Evolutionary conservation across 1,140 invertebrate species (phyloP), one percentile per base, ranked within the genome.

Genomic region (Planococcus citri): DNA sequence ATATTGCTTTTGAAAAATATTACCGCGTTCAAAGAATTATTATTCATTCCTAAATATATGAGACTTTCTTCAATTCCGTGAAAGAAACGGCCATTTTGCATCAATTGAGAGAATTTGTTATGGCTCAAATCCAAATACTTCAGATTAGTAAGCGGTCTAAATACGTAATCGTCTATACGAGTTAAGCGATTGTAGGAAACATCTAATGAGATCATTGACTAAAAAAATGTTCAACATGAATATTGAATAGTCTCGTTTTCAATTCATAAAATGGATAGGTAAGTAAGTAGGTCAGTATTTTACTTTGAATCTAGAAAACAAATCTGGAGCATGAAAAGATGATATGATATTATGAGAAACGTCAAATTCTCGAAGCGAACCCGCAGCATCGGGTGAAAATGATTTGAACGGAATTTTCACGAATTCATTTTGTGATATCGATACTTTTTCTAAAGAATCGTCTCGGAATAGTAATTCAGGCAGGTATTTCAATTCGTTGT

Each of bases 331-430:
- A 29, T 88, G 86, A 58, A 94, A 82, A 0, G 87, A 84, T 0
- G 88, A 86, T 60, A 95, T 86, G 10, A 83, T 83, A 75, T 95
- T 95, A 74, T 86, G 84, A n/a, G 89, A 89, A 37, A 94, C 77
- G 76, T 93, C 88, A 27, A 94, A 76, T 73, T 88, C 85, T 1
- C 86, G 85, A 0, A 95, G 76, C 27, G 87, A 88, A 17, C 83
- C 78, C 1, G 87, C 87, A 8, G 88, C 83, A 58, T 83, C 79
- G n/a, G 82, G 78, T 0, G 87, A 84, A 72, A 92, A 78, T 22
- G 84, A 83, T 68, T 85, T 86, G 4, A 87, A 83, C 0, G 91
- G 91, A 71, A 94, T 81, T 74, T 88, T 85, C 72, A 84, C 85
- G 41, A 95, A 79, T 73, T 87, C 82, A 78, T 95, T 95, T 73